A percentile compares a stretch with the other conserved stretches of the same genome.
Evolutionary conservation across 1,140 invertebrate genomes (phyloP).

Genomic region (Phymorhynchus buccinoides): DNA sequence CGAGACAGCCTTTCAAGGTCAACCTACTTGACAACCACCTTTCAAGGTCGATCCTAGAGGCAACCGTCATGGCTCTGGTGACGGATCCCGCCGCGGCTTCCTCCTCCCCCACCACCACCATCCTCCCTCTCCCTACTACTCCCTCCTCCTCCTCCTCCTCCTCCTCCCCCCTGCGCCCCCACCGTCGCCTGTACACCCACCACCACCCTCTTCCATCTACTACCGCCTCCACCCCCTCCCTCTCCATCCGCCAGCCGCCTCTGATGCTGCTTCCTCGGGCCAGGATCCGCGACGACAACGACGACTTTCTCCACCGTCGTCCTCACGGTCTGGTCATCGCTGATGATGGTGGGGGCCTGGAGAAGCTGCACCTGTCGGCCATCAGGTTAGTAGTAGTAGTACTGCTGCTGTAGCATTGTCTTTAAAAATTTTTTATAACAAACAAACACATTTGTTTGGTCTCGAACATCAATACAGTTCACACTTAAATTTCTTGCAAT

Average conservation of each 20-base stretch:
- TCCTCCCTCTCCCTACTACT: not conserved
- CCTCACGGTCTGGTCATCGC: not conserved
- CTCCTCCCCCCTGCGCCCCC: not conserved
- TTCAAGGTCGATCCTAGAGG: too few species aligned
- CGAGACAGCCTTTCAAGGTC: too few species aligned
- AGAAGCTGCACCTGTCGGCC: not conserved
- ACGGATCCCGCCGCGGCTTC: not conserved
- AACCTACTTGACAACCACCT: too few species aligned
- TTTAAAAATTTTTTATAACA: too few species aligned
- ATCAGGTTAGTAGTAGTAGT: too few species aligned
- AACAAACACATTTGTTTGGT: too few species aligned
- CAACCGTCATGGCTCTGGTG: not conserved
- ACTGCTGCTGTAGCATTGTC: too few species aligned
- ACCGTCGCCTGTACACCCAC: not conserved
- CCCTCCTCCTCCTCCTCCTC: not conserved
- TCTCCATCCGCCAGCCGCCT: not conserved
- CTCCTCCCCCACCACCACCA: not conserved
- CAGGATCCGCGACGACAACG: not conserved
- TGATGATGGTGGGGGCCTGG: not conserved
- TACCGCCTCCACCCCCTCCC: not conserved
- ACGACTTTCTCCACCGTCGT: not conserved
- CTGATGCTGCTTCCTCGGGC: not conserved
- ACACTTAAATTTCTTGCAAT: too few species aligned
- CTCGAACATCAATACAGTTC: too few species aligned
- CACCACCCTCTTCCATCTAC: not conserved